Percentiles rank a stretch among this genome's conserved stretches.
These are phyloP conservation scores for Reticulitermes speratus DNA, from an alignment of 1,140 invertebrate species.

Conservation along the genomic window DNA sequence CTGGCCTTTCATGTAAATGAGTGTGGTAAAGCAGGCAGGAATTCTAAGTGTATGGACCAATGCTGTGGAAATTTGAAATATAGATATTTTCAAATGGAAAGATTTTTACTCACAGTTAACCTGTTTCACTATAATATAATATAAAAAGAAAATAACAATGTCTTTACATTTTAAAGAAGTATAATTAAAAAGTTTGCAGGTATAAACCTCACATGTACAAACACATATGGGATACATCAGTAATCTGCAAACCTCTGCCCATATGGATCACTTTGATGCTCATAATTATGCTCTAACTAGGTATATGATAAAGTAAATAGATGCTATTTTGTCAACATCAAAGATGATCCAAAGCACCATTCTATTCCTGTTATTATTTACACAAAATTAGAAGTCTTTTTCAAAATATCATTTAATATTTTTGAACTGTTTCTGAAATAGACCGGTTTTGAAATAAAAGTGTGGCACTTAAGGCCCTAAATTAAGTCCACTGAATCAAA, in stretches of 20 bases:
- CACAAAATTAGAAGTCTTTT: not conserved
- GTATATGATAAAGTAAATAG: too few species aligned
- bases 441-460: not conserved
- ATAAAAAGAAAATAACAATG: too few species aligned
- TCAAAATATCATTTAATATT: not conserved
- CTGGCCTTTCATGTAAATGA: too few species aligned
- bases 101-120: too few species aligned
- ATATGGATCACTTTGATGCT: not conserved
- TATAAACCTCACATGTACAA: not conserved
- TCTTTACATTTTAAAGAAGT: not conserved
- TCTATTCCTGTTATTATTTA: conserved; percentile 5
- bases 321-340: not conserved
- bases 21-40: too few species aligned
- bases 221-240: not conserved
- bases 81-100: too few species aligned
- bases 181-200: not conserved
- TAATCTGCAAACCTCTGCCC: not conserved
- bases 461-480: not conserved
- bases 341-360: not conserved
- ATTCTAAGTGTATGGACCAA: too few species aligned
- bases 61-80: too few species aligned
- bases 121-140: too few species aligned
- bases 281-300: too few species aligned
- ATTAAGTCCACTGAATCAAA: not conserved
- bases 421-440: not conserved